Base-by-base conservation (phyloP, 1,140 invertebrate species). In the Chrysoperla carnea region DNA sequence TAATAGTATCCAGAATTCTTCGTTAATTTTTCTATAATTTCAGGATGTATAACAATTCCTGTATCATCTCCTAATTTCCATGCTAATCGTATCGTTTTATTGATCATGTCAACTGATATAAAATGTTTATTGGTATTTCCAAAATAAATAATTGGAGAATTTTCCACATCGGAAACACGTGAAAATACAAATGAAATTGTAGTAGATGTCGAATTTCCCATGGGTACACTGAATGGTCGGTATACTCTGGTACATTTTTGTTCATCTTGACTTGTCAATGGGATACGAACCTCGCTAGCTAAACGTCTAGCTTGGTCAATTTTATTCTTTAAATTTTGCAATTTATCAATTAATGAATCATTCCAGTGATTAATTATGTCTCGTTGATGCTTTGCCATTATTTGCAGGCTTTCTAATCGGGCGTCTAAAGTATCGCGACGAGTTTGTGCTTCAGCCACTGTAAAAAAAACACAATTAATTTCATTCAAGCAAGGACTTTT, bases 61-160 rank as follows among this genome's bases (percentile, higher is more conserved):
- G 70, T 69, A 2, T 75, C 79, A 14, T 75, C 78, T 8, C 84
- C 84, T 2, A 81, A 66, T 57, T 84, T 78, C 84, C 84, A 89
- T 1, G 76, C 52, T 40, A 85, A 78, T 44, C 74, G 66, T 9
- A 88, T 76, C 41, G 74, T 76, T 23, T 82, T 68, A 46, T 87
- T 70, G 1, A 81, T 65, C 61, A 91, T 73, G 59, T 90, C 84
- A 17, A 93, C 53, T 1, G 78, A 73, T 14, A 92, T 69, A 47
- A 81, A 90, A 48, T 91, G 84, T 0, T 68, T 61, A 13, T 67
- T 51, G 13, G 50, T 48, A 3, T 65, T 67, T 40, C 66, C 53
- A 35, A 70, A 54, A 56, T 63, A 69, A 7, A 59, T 46, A 13
- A 71, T 41, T 0, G 54, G 59, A 3, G 68, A 60, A 33, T 56